Percentiles rank a stretch among this genome's conserved stretches.
Evolutionary conservation across 1,140 invertebrate genomes (phyloP).

Genomic region (Drosophila willistoni): DNA sequence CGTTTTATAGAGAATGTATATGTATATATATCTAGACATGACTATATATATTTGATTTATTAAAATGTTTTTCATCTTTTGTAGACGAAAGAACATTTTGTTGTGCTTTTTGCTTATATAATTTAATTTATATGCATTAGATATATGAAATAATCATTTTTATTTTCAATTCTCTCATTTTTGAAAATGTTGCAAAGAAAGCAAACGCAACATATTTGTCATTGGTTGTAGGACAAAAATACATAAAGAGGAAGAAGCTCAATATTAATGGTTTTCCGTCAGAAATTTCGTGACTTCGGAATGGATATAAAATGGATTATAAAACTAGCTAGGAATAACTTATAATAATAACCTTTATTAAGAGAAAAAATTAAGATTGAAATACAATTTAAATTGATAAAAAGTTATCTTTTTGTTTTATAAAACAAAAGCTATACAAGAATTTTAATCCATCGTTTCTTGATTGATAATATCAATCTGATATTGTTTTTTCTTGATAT

Average conservation of each 20-base stretch:
- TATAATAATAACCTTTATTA: background rate
- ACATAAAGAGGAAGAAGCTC: conserved; percentile 7
- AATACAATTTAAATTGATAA: too few relatives aligned
- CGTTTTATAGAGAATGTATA: conserved; percentile 32
- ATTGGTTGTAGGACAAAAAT: conserved; percentile 55
- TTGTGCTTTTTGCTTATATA: conserved; percentile 34
- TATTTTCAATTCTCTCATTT: conserved; percentile 27
- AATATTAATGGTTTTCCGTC: too few relatives aligned
- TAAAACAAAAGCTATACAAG: too few relatives aligned
- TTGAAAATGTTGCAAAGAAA: conserved; percentile 8
- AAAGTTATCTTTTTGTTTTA: too few relatives aligned
- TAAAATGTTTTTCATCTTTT: conserved; percentile 55
- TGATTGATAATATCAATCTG: too few relatives aligned
- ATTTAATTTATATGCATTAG: conserved; percentile 54
- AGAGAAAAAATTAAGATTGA: too few relatives aligned
- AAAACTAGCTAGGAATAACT: too few relatives aligned
- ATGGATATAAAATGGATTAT: background rate
- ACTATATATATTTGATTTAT: conserved; percentile 57
- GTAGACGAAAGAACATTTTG: background rate
- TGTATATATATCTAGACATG: conserved; percentile 14
- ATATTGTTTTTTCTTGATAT: too few relatives aligned
- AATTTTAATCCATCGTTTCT: too few relatives aligned
- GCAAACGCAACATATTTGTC: conserved; percentile 42
- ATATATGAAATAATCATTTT: conserved; percentile 45
- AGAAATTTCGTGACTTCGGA: background rate